Percentiles rank a stretch among this genome's conserved stretches.
These are phyloP conservation scores for Rhorus exstirpatorius DNA, from an alignment of 2,888 invertebrate species.

Conservation along the genomic window DNA sequence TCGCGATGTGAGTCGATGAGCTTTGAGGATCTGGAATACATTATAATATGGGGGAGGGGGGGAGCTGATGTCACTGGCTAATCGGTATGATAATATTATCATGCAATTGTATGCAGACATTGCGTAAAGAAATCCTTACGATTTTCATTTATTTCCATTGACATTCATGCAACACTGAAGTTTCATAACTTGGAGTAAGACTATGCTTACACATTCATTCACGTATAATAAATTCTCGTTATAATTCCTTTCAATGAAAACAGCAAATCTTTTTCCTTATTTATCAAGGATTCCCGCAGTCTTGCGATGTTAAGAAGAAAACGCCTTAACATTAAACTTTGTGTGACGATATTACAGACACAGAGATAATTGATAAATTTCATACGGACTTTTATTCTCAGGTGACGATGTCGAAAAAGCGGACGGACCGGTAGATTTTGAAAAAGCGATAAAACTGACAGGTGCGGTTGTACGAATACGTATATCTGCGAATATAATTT, in stretches of 20 bases:
- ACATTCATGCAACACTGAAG: slow-evolving; percentile 28
- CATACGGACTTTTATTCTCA: slow-evolving; percentile 63
- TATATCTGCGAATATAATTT: neutral
- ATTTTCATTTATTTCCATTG: slow-evolving; percentile 39
- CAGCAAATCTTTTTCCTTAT: neutral
- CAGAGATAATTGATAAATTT: neutral
- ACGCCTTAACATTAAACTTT: no score
- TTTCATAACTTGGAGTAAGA: slow-evolving; percentile 16
- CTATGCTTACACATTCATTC: slow-evolving; percentile 25
- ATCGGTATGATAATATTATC: neutral
- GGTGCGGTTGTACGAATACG: slow-evolving; percentile 73
- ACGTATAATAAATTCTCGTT: slow-evolving; percentile 3
- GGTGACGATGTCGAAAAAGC: slow-evolving; percentile 77
- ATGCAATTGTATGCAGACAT: slow-evolving; percentile 21
- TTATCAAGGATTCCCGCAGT: neutral
- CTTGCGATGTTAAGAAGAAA: no score
- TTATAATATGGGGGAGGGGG: slow-evolving; percentile 7
- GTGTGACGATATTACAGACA: no score
- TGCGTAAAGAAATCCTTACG: slow-evolving; percentile 20
- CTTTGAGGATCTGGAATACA: slow-evolving; percentile 20
- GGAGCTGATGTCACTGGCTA: slow-evolving; percentile 48
- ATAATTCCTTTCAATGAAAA: neutral
- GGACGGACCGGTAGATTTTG: slow-evolving; percentile 81
- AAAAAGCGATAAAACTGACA: slow-evolving; percentile 79
- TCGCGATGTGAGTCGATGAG: slow-evolving; percentile 57